Evolutionary conservation across 2,888 invertebrate genomes (phyloP).

Genomic region (Eilema caniola): DNA sequence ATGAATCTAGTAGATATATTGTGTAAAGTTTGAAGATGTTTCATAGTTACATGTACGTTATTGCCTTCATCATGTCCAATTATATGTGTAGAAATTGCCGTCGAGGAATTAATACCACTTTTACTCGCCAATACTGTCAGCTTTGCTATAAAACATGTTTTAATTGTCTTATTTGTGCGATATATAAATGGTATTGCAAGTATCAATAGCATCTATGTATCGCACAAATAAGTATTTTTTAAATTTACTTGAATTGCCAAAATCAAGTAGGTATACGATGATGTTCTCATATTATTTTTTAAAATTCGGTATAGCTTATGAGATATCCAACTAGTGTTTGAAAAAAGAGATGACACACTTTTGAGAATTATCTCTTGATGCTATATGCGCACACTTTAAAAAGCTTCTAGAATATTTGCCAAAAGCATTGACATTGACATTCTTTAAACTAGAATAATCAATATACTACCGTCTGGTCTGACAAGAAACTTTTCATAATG

Average conservation of each 20-base stretch:
- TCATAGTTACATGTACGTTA: slow-evolving; percentile 39
- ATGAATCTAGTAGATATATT: slow-evolving; percentile 30
- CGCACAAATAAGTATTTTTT: too few relatives aligned
- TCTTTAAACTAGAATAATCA: not conserved
- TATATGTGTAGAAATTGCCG: slow-evolving; percentile 21
- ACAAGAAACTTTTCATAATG: not conserved
- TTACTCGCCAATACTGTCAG: not conserved
- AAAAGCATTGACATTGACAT: not conserved
- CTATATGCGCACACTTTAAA: too few relatives aligned
- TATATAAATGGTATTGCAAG: not conserved
- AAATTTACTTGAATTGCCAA: too few relatives aligned
- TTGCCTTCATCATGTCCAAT: slow-evolving; percentile 27
- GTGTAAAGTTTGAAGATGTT: slow-evolving; percentile 34
- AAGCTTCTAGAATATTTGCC: too few relatives aligned
- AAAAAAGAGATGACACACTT: not conserved
- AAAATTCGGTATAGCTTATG: too few relatives aligned
- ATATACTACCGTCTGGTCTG: too few relatives aligned
- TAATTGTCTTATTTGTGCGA: not conserved
- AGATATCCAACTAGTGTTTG: not conserved
- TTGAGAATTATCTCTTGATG: too few relatives aligned
- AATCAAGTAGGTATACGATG: too few relatives aligned
- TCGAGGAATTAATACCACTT: slow-evolving; percentile 27
- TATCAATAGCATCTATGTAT: too few relatives aligned
- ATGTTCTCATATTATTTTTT: too few relatives aligned
- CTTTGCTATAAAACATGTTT: not conserved